These are phyloP conservation scores for Lagopus muta DNA, from an alignment of 2,113 vertebrate species.

Conservation along the genomic window DNA sequence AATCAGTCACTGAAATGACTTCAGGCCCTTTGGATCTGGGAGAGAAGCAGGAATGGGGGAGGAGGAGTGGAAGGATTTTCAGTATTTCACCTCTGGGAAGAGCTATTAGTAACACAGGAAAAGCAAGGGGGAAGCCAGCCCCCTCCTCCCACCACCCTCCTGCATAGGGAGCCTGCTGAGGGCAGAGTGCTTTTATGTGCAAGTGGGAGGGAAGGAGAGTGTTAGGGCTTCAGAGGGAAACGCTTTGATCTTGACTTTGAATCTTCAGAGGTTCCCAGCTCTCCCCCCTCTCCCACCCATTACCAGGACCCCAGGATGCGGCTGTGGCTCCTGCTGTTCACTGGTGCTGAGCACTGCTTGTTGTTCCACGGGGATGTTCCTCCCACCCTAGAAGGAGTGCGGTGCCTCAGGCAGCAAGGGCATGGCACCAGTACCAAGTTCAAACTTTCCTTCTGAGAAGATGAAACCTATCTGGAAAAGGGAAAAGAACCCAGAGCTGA, in stretches of 20 bases:
- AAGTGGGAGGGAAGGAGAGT: conserved; percentile 69
- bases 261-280: conserved; percentile 54
- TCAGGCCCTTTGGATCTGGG: not conserved
- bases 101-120: conserved; percentile 61
- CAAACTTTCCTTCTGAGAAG: not conserved
- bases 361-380: not conserved
- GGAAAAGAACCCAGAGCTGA: not conserved
- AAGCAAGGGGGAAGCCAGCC: not conserved
- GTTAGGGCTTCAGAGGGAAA: conserved; percentile 69
- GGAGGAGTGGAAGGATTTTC: conserved; percentile 23
- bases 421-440: not conserved
- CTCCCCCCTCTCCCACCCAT: not conserved
- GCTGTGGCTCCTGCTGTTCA: not conserved
- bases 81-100: conserved; percentile 35
- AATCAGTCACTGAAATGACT: not conserved
- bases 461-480: not conserved
- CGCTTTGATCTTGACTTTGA: conserved; percentile 80
- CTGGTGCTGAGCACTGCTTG: not conserved
- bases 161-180: conserved; percentile 52
- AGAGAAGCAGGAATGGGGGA: not conserved
- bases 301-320: not conserved
- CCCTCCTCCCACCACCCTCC: conserved; percentile 33
- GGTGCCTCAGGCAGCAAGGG: not conserved
- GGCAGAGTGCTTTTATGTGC: conserved; percentile 70
- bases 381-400: not conserved